Base-by-base conservation (phyloP, 2,888 invertebrate genomes). In the Diplazon laetatorius region DNA sequence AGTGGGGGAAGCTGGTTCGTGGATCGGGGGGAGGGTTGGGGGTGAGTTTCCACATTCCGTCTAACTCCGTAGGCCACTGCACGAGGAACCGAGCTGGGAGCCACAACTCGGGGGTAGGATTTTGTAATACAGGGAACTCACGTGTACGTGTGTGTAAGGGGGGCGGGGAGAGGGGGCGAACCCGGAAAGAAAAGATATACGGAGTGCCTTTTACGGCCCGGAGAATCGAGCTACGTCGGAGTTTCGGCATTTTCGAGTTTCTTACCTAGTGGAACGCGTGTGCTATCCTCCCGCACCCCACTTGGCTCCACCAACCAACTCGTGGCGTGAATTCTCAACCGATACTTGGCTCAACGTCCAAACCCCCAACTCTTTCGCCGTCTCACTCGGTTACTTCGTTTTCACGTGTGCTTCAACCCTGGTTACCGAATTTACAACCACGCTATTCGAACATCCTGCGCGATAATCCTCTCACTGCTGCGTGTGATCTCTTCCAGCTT, bases 131-230 rank as follows among this genome's bases (percentile, higher is more conserved):
- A 71, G 52, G 35, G 48, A 48, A 79, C 71, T 71, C 69, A 60
- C 70, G 69, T 63, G 65, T 75, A 59, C 68, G 48, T 69, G 48
- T 14, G 46, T 52, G 30, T 5, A n/a, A n/a, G n/a, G n/a, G n/a
- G n/a, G n/a, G n/a, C n/a, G n/a, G n/a, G n/a, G n/a, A n/a, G n/a
- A n/a, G n/a, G n/a, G n/a, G n/a, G n/a, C n/a, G n/a, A 48, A 42
- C 52, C 78, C 80, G 76, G 81, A 80, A 82, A 81, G 83, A 84
- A 83, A 85, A 82, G 82, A 84, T 79, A 78, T 78, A 78, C 82
- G 75, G 78, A 81, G 80, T 76, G 70, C 78, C 79, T 60, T 80
- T 81, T 80, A 84, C 80, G 78, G 75, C 73, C 62, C 62, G 72
- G 65, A 80, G 78, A 74, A 81, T 79, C 80, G 74, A 79, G 80